Conservation (phyloP, 2,888 invertebrate genomes). For the Sphaerophoria taeniata region DNA sequence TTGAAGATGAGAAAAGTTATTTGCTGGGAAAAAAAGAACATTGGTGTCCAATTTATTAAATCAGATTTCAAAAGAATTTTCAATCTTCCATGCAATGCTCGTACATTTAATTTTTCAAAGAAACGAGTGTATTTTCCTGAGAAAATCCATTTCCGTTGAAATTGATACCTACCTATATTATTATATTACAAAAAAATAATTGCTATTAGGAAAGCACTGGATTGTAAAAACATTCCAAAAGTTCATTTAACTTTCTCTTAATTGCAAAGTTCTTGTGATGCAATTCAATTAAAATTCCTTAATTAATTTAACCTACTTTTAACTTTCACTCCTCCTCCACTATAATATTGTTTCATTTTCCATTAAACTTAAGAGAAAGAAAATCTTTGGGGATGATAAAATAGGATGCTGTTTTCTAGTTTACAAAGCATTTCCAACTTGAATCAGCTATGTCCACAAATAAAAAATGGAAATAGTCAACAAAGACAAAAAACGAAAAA, state of each 20-base stretch:
- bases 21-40: too few relatives aligned
- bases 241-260: conserved; percentile 33
- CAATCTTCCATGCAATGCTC: too few relatives aligned
- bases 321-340: neutral
- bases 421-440: conserved; percentile 12
- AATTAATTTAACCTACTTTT: conserved; percentile 64
- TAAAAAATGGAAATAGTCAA: conserved; percentile 35
- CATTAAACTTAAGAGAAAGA: conserved; percentile 43
- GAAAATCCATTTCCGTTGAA: too few relatives aligned
- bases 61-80: too few relatives aligned
- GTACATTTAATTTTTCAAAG: too few relatives aligned
- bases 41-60: too few relatives aligned
- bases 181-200: too few relatives aligned
- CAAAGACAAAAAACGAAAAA: conserved; percentile 53
- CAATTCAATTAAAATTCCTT: conserved; percentile 68
- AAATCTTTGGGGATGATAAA: conserved; percentile 33
- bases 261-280: conserved; percentile 43
- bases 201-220: too few relatives aligned
- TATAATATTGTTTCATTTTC: neutral
- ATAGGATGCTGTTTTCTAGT: conserved; percentile 15
- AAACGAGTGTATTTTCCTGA: too few relatives aligned
- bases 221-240: neutral
- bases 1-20: too few relatives aligned
- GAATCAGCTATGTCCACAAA: conserved; percentile 26
- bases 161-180: too few relatives aligned